Conservation (phyloP, 2,888 invertebrate species). For the Allygus modestus region DNA sequence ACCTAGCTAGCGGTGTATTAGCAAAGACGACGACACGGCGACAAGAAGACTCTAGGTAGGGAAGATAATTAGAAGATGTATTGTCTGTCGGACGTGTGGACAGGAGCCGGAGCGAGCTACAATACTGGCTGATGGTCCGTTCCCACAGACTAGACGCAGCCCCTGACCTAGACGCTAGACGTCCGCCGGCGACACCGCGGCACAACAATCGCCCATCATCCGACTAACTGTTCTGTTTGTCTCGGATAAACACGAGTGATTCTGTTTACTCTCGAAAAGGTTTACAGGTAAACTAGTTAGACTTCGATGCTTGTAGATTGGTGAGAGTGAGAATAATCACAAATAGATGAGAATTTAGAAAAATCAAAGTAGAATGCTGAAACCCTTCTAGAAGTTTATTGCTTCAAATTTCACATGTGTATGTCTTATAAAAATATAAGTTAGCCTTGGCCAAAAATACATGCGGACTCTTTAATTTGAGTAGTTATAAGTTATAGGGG, state of each 20-base stretch:
- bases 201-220: not conserved
- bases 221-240: slow-evolving; percentile 20
- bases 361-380: too few species aligned
- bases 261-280: not conserved
- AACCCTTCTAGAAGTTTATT: too few species aligned
- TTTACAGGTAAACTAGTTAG: too few species aligned
- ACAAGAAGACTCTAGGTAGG: not conserved
- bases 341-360: too few species aligned
- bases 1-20: not conserved
- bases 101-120: not conserved
- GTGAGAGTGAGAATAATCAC: too few species aligned
- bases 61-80: slow-evolving; percentile 3
- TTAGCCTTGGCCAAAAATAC: too few species aligned
- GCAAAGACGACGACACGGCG: slow-evolving; percentile 8
- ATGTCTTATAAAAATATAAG: too few species aligned
- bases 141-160: not conserved
- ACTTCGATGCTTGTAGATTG: too few species aligned
- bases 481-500: too few species aligned
- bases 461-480: too few species aligned
- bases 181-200: not conserved
- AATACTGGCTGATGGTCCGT: slow-evolving; percentile 35
- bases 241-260: not conserved
- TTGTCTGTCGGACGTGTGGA: slow-evolving; percentile 19
- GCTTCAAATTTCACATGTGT: too few species aligned
- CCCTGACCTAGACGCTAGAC: not conserved